Evolutionary conservation across 2,797 vertebrate genomes (phyloP), one percentile per base, ranked within the genome.

Genomic region (Anguilla megastoma): DNA sequence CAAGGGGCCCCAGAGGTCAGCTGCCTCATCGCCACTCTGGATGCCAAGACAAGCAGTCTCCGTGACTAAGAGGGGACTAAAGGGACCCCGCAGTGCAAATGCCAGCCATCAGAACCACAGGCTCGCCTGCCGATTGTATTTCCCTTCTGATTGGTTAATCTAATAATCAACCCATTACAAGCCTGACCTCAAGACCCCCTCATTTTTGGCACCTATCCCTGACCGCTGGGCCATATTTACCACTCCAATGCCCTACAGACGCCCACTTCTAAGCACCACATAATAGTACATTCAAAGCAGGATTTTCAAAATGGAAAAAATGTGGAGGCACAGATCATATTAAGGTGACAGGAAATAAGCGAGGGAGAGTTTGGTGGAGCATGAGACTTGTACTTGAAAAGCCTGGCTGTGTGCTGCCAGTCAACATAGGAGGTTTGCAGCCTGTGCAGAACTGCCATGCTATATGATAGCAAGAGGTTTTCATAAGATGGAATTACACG

Each of bases 321-420:
- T 90, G 90, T 93, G 89, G 90, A 88, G 88, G 88, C 89, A 90
- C 89, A 91, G 94, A 95, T 95, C 92, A 90, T 92, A 94, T 94
- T 89, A 90, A 95, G 92, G 93, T 95, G 93, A 95, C 93, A 93
- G 95, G 94, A 96, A 96, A 94, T 93, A 92, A 90, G 88, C 89
- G 56, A 14, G 88, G 85, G 80, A 56, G 79, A 45, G 56, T 60
- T 74, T 45, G 69, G 82, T 9, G 41, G 41, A 4, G n/a, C 63
- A 8, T 27, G 85, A 85, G 45, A 52, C 85, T 86, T 89, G 91
- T 89, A 89, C 2, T 91, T 94, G 90, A 94, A 94, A 94, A 93
- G 88, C 82, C 27, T 66, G 80, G 87, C 88, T 91, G 87, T 92
- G 85, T 86, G 58, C 86, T 41, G 41, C 5, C 66, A 69, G 86